Base-by-base conservation (phyloP, 2,888 invertebrate species). In the Melikaiella ostensackeni region DNA sequence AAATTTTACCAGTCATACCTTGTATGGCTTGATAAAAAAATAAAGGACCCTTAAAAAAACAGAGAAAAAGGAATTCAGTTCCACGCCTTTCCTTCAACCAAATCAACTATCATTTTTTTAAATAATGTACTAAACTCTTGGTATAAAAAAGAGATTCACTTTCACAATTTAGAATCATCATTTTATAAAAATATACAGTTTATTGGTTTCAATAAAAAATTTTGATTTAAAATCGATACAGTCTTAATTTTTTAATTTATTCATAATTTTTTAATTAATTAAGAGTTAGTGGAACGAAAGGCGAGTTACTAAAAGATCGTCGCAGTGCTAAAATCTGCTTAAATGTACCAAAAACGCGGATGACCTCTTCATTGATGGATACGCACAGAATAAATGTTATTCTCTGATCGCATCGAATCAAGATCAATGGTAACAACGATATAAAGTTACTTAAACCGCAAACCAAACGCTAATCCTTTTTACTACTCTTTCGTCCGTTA, bases 11-110 rank as follows among this genome's bases (percentile, higher is more conserved):
- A 70, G 70, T 50, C 70, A 70, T 70, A 70, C 70, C 30, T 70
- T 70, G 50, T 70, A 70, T 70, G 50, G n/a, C 70, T 70, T 70
- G 50, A 77, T 42, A 75, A 74, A 74, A 59, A 77, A 63, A 33
- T 57, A 61, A 78, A 66, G 38, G 66, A 57, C 42, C 77, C 33
- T 62, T 63, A 59, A 62, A 73, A n/a, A 57, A 77, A 79, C 75
- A 75, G 42, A 70, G 59, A 57, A 30, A 57, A 75, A 42, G 57
- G 57, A 64, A 64, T 75, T 63, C 21, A 63, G 46, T 38, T 74
- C 63, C 62, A 33, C 75, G 13, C 50, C 55, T 75, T 78, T 61
- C 66, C 38, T 33, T 66, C 35, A 55, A 74, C 63, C 62, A 19
- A 64, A 61, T 62, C 24, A 24, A 50, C 13, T 55, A 3, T 21